Evolutionary conservation across 2,113 vertebrate genomes (phyloP), one percentile per base, ranked within the genome.

Genomic region (Bolborhynchus lineola): DNA sequence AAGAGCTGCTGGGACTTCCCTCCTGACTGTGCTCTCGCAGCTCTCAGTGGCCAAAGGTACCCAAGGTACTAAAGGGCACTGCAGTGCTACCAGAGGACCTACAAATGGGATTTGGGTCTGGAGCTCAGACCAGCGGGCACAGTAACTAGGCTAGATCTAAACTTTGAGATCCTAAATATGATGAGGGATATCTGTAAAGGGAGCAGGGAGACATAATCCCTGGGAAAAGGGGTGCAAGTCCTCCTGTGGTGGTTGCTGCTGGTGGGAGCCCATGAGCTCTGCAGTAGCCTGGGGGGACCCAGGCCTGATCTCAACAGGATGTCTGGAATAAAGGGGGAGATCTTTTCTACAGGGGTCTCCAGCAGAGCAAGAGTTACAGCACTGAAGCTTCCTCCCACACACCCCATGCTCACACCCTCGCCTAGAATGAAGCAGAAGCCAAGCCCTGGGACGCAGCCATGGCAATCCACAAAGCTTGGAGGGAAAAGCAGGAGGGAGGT

Each of bases 281-380:
- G 42, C 53, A 69, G 85, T 65, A 82, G n/a, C 35, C 13, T 10
- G 7, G 28, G 29, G 24, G 17, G 8, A 88, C 25, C 21, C 10
- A 23, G 41, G 26, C 4, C 33, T 33, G 52, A 50, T 5, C 57
- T 37, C 49, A 55, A 5, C 12, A 29, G 47, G 35, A 76, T 62
- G 29, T 31, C 21, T 88, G 71, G 49, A 69, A 60, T 46, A 67
- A 65, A 50, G 19, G 24, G 13, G 20, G 39, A 29, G 23, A 91
- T 72, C 37, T 63, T 41, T 63, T 49, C 41, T 14, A 31, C 4
- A 63, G 33, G 83, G 82, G 82, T 92, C 19, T 88, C 75, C 84
- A 70, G 90, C 80, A 94, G 53, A 88, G 89, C 49, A 86, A 57
- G 94, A 68, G 96, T 95, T 89, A 95, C 90, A 83, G 72, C n/a